Evolutionary conservation across 2,888 invertebrate genomes (phyloP).

Genomic region (Desoria tigrina): DNA sequence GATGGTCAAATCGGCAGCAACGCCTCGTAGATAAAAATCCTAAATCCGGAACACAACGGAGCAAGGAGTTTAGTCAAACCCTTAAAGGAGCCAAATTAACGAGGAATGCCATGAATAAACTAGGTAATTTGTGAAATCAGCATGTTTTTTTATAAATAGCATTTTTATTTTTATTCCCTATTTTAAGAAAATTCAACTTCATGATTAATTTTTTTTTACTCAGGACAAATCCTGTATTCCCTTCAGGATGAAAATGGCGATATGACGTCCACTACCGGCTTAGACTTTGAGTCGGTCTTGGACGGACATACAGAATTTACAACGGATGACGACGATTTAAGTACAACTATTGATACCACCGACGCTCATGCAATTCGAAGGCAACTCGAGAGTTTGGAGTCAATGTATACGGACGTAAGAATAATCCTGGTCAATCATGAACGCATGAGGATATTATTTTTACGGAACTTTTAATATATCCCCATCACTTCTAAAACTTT

Average conservation of each 20-base stretch:
- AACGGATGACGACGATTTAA: slow-evolving; percentile 66
- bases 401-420: slow-evolving; percentile 80
- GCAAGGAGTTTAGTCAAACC: slow-evolving; percentile 31
- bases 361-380: slow-evolving; percentile 77
- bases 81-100: slow-evolving; percentile 50
- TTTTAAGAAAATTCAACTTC: not conserved
- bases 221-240: slow-evolving; percentile 53
- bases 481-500: no score
- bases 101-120: slow-evolving; percentile 37
- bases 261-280: slow-evolving; percentile 74
- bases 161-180: no score
- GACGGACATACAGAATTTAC: slow-evolving; percentile 65
- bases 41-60: slow-evolving; percentile 21
- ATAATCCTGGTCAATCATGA: not conserved
- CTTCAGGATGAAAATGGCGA: slow-evolving; percentile 68
- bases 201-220: slow-evolving; percentile 9
- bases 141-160: not conserved
- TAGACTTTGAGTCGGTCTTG: slow-evolving; percentile 76
- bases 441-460: not conserved
- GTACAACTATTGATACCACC: slow-evolving; percentile 63
- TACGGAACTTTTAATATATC: no score
- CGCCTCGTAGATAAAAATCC: slow-evolving; percentile 21
- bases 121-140: not conserved
- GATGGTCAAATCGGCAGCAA: slow-evolving; percentile 26
- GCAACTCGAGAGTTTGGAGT: slow-evolving; percentile 79